These are phyloP conservation scores for Strigamia transsilvanica DNA, from an alignment of 2,888 invertebrate genomes.

Conservation along the genomic window DNA sequence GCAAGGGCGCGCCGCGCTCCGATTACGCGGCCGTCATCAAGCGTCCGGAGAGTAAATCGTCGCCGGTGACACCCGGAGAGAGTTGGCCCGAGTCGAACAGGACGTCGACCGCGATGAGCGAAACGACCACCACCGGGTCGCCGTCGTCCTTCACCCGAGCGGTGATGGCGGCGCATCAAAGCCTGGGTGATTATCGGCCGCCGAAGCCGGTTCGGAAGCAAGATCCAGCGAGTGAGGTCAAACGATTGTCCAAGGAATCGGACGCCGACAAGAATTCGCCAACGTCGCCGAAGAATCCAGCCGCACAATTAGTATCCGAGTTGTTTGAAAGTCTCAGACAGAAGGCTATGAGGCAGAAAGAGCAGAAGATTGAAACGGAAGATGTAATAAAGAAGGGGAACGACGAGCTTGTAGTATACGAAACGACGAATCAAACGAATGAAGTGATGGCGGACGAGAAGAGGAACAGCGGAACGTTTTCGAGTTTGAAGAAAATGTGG, in stretches of 20 bases:
- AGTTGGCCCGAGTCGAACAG: background rate
- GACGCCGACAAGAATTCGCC: conserved; percentile 51
- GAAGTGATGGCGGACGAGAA: conserved; percentile 67
- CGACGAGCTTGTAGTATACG: background rate
- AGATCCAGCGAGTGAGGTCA: background rate
- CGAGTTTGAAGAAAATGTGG: conserved; percentile 90
- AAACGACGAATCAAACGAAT: background rate
- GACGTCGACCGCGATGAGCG: background rate
- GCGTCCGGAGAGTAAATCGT: conserved; percentile 24
- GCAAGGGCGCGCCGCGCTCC: conserved; percentile 55
- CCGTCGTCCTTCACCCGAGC: conserved; percentile 46
- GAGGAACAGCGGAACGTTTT: conserved; percentile 90
- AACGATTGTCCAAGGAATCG: conserved; percentile 44
- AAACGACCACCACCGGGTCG: conserved; percentile 47
- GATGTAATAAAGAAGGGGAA: background rate
- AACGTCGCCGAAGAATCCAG: conserved; percentile 67
- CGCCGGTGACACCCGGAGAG: conserved; percentile 34
- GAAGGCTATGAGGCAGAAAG: conserved; percentile 65
- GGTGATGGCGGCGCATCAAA: conserved; percentile 52
- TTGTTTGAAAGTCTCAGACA: conserved; percentile 83
- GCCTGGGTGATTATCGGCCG: conserved; percentile 43
- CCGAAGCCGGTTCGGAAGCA: conserved; percentile 46
- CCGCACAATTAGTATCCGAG: conserved; percentile 81
- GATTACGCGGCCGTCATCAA: conserved; percentile 52
- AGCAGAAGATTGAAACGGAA: background rate